Evolutionary conservation across 2,888 invertebrate genomes (phyloP), one percentile per base, ranked within the genome.

Genomic region (Oithona nana): DNA sequence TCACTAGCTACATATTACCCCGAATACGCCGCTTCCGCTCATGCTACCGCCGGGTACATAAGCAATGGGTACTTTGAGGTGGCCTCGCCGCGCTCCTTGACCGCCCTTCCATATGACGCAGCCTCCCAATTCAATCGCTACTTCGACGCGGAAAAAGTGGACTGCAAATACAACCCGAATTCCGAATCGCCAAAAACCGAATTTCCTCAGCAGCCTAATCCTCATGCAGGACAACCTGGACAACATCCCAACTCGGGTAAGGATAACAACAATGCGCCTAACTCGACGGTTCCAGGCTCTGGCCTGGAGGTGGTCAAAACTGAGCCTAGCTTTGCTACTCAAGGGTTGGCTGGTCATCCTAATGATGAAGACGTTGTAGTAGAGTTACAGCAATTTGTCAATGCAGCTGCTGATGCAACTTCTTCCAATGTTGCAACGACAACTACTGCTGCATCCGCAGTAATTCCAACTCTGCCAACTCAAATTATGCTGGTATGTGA

Each of bases 51-150:
- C 1, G 39, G 39, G 8, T 84, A 84, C 70, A 81, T 84, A 64
- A 65, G 67, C 52, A 88, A 88, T 69, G 88, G 88, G 3, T 89
- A 89, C 73, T 77, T 89, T 64, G 85, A 85, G 69, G 83, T 84
- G 66, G 80, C 83, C 16, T 57, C 66, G 24, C 56, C 65, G 24
- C 76, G 79, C 1, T 76, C 78, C 60, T 77, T 78, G 67, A 76
- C 78, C 22, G 76, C 80, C 13, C 80, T 81, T 1, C 77, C 83
- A 1, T 84, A 84, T 71, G 78, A 78, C 59, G 65, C 66, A 57
- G 65, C 39, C 65, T 65, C 22, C 65, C 49, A 59, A 28, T 50
- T 49, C 22, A 48, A 50, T 26, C 20, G 59, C 8, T 59, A 59
- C 50, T 59, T 59, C 29, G 59, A 59, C 26, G 59, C 24, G 20